phyloP scores from a whole-genome alignment of 2,113 vertebrate genomes.

The Nematolebias whitei region DNA sequence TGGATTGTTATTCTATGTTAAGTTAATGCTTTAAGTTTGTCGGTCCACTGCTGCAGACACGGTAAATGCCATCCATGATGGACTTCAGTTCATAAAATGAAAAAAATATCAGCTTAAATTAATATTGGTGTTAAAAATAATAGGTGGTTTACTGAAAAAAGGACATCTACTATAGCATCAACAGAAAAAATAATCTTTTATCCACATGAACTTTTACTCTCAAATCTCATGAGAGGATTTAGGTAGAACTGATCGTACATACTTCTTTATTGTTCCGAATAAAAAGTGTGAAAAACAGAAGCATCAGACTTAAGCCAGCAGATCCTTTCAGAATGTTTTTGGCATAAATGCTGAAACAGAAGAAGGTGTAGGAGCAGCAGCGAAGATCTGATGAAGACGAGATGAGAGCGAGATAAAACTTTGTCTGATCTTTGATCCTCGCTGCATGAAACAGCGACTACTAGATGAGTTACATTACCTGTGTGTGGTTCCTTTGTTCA shows the following conservation, averaged over 20 bases:
- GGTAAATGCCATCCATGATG: conserved; percentile 31
- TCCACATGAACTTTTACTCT: background rate
- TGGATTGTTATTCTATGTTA: conserved; percentile 61
- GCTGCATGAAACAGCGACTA: conserved; percentile 24
- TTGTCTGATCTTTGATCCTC: conserved; percentile 59
- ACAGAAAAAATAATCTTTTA: background rate
- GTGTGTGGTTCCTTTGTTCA: conserved; percentile 46
- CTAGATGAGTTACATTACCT: conserved; percentile 30
- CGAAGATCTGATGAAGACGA: conserved; percentile 39
- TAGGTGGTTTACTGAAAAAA: background rate
- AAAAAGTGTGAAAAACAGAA: conserved; percentile 16
- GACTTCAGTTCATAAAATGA: conserved; percentile 28
- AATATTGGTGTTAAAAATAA: background rate
- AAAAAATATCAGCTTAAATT: conserved; percentile 1
- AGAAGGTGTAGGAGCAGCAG: conserved; percentile 31
- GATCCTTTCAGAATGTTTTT: conserved; percentile 30
- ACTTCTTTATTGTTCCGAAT: conserved; percentile 4
- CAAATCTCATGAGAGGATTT: background rate
- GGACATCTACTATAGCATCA: background rate
- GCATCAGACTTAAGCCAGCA: conserved; percentile 20
- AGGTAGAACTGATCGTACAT: conserved; percentile 1
- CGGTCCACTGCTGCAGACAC: conserved; percentile 30
- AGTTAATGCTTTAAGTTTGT: conserved; percentile 54
- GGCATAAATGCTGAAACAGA: conserved; percentile 48
- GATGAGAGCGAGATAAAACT: conserved; percentile 38